Conservation (phyloP, 2,797 vertebrate genomes). For the Pelochelys cantorii region DNA sequence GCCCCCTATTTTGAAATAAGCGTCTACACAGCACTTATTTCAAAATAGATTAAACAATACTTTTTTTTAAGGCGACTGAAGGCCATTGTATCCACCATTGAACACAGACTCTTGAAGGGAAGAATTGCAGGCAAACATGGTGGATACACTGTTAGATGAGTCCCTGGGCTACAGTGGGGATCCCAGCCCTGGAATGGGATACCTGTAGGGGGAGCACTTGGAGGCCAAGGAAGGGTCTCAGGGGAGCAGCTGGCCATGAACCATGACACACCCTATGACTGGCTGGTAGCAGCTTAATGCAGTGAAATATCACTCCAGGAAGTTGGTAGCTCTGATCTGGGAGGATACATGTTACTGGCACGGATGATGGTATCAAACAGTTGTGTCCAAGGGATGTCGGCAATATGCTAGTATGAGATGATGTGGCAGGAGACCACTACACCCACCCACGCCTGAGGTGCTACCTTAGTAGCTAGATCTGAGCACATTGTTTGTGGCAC, state of each 20-base stretch:
- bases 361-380: not conserved
- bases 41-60: not conserved
- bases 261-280: not conserved
- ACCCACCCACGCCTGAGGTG: not conserved
- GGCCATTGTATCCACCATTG: not conserved
- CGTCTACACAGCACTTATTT: too few species aligned
- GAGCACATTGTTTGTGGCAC: not conserved
- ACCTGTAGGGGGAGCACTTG: not conserved
- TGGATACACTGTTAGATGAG: not conserved
- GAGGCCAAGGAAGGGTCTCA: not conserved
- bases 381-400: not conserved
- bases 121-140: not conserved
- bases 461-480: not conserved
- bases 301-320: rapidly evolving
- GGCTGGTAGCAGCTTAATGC: not conserved
- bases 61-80: not conserved
- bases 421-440: not conserved
- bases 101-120: not conserved
- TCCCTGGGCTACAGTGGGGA: not conserved
- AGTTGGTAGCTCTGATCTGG: not conserved
- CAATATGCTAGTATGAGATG: not conserved
- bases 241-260: not conserved
- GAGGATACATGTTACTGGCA: not conserved
- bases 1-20: too few species aligned
- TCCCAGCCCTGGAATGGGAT: rapidly evolving